These are phyloP conservation scores for Trachemys scripta DNA, from an alignment of 2,113 vertebrate species.

Conservation along the genomic window DNA sequence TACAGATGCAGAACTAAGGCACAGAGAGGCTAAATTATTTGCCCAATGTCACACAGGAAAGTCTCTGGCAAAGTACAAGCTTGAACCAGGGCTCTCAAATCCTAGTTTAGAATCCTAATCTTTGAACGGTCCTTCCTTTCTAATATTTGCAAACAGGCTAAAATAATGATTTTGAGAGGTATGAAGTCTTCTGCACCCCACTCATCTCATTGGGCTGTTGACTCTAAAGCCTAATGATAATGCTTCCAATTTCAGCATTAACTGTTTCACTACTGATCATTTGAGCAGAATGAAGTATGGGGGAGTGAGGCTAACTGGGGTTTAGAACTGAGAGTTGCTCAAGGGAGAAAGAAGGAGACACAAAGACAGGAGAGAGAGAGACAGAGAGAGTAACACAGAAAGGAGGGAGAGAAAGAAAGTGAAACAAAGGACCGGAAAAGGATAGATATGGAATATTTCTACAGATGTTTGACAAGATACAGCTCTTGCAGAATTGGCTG, in stretches of 20 bases:
- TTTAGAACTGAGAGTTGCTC: not conserved
- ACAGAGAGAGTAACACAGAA: not conserved
- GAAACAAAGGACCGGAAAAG: not conserved
- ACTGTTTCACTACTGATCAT: not conserved
- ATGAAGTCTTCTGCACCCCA: not conserved
- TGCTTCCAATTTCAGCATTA: not conserved
- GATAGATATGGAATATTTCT: not conserved
- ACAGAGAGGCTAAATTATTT: too few relatives aligned
- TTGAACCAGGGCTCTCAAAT: not conserved
- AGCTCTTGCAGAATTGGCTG: not conserved
- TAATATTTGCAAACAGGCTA: not conserved
- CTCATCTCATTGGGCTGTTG: not conserved
- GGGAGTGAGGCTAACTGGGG: not conserved
- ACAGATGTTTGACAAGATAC: not conserved
- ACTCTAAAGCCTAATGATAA: not conserved
- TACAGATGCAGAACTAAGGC: not conserved
- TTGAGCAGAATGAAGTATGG: not conserved
- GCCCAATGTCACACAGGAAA: not conserved
- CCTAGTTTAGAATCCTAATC: not conserved
- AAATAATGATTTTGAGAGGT: not conserved
- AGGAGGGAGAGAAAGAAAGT: not conserved
- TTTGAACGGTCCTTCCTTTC: not conserved
- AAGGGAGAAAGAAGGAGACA: not conserved
- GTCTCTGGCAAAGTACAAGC: not conserved
- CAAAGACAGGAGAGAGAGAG: fast-evolving